Conservation (phyloP, 2,797 vertebrate species). For the Austrolebias charrua region DNA sequence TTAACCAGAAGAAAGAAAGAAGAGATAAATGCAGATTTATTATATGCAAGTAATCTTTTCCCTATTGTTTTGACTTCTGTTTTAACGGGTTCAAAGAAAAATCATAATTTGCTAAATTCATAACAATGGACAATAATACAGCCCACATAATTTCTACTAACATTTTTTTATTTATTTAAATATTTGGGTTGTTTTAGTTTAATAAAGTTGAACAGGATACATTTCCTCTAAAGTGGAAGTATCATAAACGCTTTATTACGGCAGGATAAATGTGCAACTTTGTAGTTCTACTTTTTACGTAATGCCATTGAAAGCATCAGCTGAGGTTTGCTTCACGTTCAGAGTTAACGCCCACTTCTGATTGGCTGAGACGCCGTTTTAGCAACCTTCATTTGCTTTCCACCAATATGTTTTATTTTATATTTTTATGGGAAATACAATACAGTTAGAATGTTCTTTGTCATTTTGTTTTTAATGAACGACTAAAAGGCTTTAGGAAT, state of each 20-base stretch:
- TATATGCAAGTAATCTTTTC: no score
- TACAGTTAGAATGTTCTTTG: not conserved
- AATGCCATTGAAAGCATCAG: not conserved
- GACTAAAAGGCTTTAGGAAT: accelerated
- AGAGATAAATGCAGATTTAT: no score
- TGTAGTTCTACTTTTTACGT: not conserved
- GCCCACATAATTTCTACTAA: not conserved
- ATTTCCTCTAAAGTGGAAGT: not conserved
- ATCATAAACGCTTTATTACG: not conserved
- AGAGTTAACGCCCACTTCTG: conserved; percentile 65
- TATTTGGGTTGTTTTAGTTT: not conserved
- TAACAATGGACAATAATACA: not conserved
- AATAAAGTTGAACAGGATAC: not conserved
- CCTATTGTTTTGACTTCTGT: not conserved
- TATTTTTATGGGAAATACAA: not conserved
- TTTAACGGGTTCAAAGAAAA: not conserved
- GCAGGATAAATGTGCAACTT: no score
- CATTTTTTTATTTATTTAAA: no score
- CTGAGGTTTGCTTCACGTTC: conserved; percentile 23
- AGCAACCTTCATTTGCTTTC: not conserved
- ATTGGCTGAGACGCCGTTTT: conserved; percentile 20
- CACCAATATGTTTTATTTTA: not conserved
- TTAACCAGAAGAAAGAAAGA: conserved; percentile 1
- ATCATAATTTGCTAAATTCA: conserved; percentile 23
- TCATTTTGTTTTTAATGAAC: not conserved